Percentiles rank a stretch among this genome's conserved stretches.
Evolutionary conservation across 2,113 vertebrate genomes (phyloP).

Genomic region (Cricetomys ansorgei): DNA sequence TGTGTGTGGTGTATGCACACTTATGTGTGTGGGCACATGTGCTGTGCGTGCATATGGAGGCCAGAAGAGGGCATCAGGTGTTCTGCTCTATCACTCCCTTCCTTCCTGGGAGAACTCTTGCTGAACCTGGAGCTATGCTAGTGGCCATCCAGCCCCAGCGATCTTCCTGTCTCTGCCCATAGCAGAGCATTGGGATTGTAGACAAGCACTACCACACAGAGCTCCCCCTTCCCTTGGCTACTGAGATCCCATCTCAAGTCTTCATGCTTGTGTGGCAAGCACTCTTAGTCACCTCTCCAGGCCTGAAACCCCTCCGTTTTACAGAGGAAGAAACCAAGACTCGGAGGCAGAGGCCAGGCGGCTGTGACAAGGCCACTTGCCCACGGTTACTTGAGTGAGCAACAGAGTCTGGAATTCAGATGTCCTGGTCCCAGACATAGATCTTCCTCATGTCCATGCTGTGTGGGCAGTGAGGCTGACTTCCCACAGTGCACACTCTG

Average conservation of each 20-base stretch:
- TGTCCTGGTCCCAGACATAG: not conserved
- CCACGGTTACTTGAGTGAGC: fast-evolving
- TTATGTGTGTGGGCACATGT: too few relatives aligned
- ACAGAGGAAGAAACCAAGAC: not conserved
- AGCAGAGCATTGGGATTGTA: not conserved
- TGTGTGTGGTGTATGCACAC: not conserved
- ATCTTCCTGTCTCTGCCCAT: not conserved
- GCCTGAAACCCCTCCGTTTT: not conserved
- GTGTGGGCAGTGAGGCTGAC: not conserved
- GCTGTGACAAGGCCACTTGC: not conserved
- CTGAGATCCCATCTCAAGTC: not conserved
- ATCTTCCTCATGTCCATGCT: not conserved
- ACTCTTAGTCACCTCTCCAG: not conserved
- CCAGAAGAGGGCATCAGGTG: not conserved
- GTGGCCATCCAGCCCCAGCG: not conserved
- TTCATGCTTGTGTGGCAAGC: not conserved
- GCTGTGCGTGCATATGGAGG: not conserved
- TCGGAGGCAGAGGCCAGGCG: not conserved
- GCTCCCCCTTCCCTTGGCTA: not conserved
- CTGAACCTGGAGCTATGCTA: not conserved
- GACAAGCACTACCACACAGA: too few relatives aligned
- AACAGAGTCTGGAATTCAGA: not conserved
- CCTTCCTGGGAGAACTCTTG: not conserved
- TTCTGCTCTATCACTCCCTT: not conserved
- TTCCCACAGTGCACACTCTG: not conserved